These are phyloP conservation scores for Nibea albiflora DNA, from an alignment of 2,113 vertebrate genomes.

Conservation along the genomic window DNA sequence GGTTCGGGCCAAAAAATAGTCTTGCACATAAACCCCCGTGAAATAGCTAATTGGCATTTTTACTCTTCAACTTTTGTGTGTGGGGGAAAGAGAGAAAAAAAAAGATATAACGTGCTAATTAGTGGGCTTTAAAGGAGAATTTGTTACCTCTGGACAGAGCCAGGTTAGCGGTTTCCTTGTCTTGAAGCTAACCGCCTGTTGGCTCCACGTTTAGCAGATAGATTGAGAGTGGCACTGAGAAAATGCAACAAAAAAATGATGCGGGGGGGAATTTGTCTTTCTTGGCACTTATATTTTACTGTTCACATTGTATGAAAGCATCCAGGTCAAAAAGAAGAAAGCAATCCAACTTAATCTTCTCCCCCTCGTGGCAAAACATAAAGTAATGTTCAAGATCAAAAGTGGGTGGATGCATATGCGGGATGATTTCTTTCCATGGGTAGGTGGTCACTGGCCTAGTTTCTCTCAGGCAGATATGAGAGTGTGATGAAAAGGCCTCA, in stretches of 20 bases:
- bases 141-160: neutral
- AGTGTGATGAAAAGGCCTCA: slow-evolving; percentile 46
- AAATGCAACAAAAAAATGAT: too few species aligned
- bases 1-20: neutral
- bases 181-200: neutral
- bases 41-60: slow-evolving; percentile 1
- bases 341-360: slow-evolving; percentile 2
- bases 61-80: neutral
- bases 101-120: neutral
- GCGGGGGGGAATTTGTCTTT: neutral
- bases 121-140: neutral
- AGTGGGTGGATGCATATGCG: slow-evolving; percentile 1
- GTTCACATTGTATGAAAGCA: neutral
- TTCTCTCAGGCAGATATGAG: slow-evolving; percentile 35
- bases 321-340: slow-evolving; percentile 23
- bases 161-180: neutral
- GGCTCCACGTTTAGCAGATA: neutral
- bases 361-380: slow-evolving; percentile 17
- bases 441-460: slow-evolving; percentile 39
- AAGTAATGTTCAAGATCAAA: slow-evolving; percentile 34
- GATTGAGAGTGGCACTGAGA: neutral
- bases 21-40: neutral
- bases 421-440: slow-evolving; percentile 8
- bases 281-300: neutral
- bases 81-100: neutral